A percentile compares a stretch with the other conserved stretches of the same genome.
Evolutionary conservation across 2,888 invertebrate genomes (phyloP).

Genomic region (Leptinotarsa juncta): DNA sequence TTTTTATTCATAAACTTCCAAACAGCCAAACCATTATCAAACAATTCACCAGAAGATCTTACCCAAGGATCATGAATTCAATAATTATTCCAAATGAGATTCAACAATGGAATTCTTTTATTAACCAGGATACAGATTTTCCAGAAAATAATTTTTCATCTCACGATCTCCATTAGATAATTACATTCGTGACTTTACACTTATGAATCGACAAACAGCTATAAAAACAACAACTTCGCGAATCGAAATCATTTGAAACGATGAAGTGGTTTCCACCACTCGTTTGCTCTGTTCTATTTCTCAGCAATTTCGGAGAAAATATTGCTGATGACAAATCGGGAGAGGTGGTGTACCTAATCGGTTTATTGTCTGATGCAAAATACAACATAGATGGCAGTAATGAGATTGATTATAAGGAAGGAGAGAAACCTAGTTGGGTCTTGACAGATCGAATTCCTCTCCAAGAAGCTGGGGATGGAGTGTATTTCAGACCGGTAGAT

Average conservation of each 20-base stretch:
- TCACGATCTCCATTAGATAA: conserved; percentile 17
- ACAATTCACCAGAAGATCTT: too few species aligned
- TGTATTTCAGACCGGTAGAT: conserved; percentile 59
- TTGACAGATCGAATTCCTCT: conserved; percentile 53
- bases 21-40: too few species aligned
- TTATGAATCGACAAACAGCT: conserved; percentile 22
- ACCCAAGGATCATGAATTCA: too few species aligned
- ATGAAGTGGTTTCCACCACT: conserved; percentile 49
- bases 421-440: conserved; percentile 41
- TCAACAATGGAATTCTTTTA: not conserved
- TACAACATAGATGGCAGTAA: conserved; percentile 44
- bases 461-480: conserved; percentile 58
- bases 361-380: conserved; percentile 43
- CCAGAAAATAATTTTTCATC: conserved; percentile 12
- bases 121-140: conserved; percentile 18
- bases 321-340: conserved; percentile 22
- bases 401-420: conserved; percentile 41
- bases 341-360: conserved; percentile 56
- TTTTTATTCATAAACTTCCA: too few species aligned
- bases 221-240: conserved; percentile 38
- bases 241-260: conserved; percentile 25
- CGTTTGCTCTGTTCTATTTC: not conserved
- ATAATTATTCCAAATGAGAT: not conserved
- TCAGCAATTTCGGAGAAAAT: conserved; percentile 14
- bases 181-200: conserved; percentile 6